Evolutionary conservation across 2,113 vertebrate genomes (phyloP).

Genomic region (Pseudolaguvia tuberculata): DNA sequence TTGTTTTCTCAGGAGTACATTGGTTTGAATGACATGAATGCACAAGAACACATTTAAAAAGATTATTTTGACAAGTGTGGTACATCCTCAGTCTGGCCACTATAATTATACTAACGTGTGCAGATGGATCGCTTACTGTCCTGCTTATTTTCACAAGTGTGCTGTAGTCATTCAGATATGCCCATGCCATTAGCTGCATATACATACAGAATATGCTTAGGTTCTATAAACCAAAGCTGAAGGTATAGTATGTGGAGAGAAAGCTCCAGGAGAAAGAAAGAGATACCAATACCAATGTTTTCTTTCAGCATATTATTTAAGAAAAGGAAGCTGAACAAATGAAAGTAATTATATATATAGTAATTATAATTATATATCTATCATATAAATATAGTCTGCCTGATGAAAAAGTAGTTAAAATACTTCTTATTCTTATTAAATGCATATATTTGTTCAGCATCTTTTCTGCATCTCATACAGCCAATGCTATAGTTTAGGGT

Average conservation of each 20-base stretch:
- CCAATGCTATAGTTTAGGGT: constrained; percentile 3
- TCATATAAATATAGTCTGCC: too few species aligned
- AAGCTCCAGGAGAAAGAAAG: neutral
- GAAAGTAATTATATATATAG: constrained; percentile 34
- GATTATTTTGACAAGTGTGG: constrained; percentile 28
- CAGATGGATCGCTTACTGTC: neutral
- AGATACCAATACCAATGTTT: too few species aligned
- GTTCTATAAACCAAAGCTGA: neutral
- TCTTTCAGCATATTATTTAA: constrained; percentile 36
- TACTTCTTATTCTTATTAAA: neutral
- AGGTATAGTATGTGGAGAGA: neutral
- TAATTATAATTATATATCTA: too few species aligned
- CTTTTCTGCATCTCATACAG: neutral
- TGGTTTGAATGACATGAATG: constrained; percentile 11
- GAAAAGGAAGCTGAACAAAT: constrained; percentile 44
- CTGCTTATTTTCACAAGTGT: constrained; percentile 32
- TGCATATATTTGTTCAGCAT: neutral
- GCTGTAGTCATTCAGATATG: neutral
- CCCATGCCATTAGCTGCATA: neutral
- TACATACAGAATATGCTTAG: constrained; percentile 21
- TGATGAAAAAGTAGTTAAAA: neutral
- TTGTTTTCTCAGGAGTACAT: constrained; percentile 23
- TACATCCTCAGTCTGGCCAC: constrained; percentile 13
- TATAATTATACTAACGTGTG: neutral
- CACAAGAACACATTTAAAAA: constrained; percentile 7